Evolutionary conservation across 2,888 invertebrate species (phyloP), one percentile per base, ranked within the genome.

Genomic region (Acronicta leporina): DNA sequence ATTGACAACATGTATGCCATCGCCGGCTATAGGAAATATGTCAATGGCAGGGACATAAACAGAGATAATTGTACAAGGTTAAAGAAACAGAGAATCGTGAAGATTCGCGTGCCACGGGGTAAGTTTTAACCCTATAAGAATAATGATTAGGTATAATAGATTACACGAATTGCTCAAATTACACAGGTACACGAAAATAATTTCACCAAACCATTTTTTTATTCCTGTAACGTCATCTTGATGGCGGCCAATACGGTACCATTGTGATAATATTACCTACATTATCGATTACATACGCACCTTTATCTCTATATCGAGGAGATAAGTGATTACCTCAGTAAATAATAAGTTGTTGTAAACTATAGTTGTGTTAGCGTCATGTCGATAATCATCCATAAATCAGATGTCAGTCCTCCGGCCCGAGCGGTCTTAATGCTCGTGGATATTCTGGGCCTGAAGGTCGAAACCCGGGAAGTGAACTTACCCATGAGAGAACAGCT

Each of bases 331-430:
- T 40, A 14, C 0, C 1, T 10, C 30, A 55, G 45, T 55, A 10
- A 27, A 49, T 38, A 49, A 4, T 42, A 55, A 44, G 7, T 40
- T 16, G 9, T 9, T 35, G 33, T 20, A 27, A 8, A 10, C n/a
- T 11, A 9, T 13, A 58, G 38, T 46, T 40, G 20, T 38, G n/a
- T 15, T 2, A 42, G 13, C 16, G 47, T 14, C 9, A 75, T 81
- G 79, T 25, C 81, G 0, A 62, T 84, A 47, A 54, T 74, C 1
- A 75, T 86, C 0, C 68, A 86, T 53, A 81, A 81, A 68, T 77
- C 80, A 2, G 64, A 75, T 14, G 80, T 82, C 0, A 88, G 87
- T 48, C 86, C 88, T 1, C 85, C 86, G 0, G 80, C 85, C 0
- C 73, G 87, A 9, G 79, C 84, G 0, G 77, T 79, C 7, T 63